phyloP scores from a whole-genome alignment of 2,797 vertebrate species.

The Clamator glandarius region DNA sequence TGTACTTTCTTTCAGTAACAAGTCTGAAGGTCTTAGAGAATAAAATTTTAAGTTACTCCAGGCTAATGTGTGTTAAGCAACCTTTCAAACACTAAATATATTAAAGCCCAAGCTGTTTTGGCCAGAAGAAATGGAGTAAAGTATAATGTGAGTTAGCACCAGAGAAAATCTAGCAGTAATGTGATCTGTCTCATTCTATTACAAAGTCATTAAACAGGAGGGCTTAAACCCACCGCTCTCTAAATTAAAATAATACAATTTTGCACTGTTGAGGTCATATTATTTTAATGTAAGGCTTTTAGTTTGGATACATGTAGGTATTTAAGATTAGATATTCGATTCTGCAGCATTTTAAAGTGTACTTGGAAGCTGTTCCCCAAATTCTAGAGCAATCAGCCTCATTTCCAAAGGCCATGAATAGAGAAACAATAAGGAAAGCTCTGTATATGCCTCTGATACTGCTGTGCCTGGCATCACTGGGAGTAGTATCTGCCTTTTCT shows the following conservation, averaged over 20 bases:
- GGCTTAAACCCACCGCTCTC: neutral
- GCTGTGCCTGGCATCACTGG: neutral
- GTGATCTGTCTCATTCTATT: neutral
- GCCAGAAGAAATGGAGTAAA: neutral
- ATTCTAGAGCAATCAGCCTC: neutral
- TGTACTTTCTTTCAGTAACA: neutral
- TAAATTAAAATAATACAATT: neutral
- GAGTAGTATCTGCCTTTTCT: neutral
- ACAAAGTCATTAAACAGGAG: neutral
- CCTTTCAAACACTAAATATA: neutral
- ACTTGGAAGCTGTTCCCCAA: neutral
- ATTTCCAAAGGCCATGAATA: neutral
- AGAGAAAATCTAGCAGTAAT: neutral
- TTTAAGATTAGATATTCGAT: neutral
- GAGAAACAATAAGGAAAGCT: neutral
- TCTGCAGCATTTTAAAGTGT: neutral
- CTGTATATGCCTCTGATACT: neutral
- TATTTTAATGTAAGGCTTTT: neutral
- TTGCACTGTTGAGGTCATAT: neutral
- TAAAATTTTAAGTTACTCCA: neutral
- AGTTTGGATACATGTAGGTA: neutral
- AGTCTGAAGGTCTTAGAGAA: slow-evolving; percentile 4
- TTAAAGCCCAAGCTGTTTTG: neutral
- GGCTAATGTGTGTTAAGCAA: neutral
- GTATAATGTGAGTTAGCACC: neutral